phyloP scores from a whole-genome alignment of 2,113 vertebrate genomes.

The Aegypius monachus region DNA sequence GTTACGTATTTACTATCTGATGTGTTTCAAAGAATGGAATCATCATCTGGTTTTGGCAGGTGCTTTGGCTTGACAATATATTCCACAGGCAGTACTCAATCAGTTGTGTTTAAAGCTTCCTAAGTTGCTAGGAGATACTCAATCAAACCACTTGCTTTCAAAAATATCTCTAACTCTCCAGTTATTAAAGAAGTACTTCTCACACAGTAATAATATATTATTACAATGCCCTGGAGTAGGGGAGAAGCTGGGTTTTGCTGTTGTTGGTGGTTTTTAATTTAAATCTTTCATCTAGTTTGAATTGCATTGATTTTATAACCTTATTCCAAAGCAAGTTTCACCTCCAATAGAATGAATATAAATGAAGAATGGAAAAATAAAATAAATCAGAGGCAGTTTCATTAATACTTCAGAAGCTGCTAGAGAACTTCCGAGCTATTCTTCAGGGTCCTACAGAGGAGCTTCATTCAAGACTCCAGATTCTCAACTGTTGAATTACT shows the following conservation, averaged over 20 bases:
- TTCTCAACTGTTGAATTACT: neutral
- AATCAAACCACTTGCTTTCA: neutral
- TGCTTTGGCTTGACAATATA: neutral
- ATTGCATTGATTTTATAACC: neutral
- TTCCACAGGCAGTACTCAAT: neutral
- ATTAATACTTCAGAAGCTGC: neutral
- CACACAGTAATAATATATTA: neutral
- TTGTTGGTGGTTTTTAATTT: neutral
- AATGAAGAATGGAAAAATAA: neutral
- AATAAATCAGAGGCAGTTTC: neutral
- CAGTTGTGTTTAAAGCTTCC: neutral
- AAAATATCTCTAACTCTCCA: neutral
- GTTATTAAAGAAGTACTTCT: neutral
- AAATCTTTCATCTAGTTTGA: neutral
- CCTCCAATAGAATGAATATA: neutral
- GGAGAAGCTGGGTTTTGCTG: neutral
- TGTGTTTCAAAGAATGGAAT: neutral
- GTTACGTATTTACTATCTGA: neutral
- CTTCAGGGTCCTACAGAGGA: neutral
- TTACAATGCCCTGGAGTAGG: neutral
- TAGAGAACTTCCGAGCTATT: neutral
- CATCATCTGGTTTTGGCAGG: slow-evolving; percentile 21
- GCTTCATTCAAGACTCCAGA: neutral
- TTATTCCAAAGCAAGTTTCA: neutral
- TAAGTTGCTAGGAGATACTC: neutral